Conservation (phyloP, 2,113 vertebrate genomes). For the Marmota monax region DNA sequence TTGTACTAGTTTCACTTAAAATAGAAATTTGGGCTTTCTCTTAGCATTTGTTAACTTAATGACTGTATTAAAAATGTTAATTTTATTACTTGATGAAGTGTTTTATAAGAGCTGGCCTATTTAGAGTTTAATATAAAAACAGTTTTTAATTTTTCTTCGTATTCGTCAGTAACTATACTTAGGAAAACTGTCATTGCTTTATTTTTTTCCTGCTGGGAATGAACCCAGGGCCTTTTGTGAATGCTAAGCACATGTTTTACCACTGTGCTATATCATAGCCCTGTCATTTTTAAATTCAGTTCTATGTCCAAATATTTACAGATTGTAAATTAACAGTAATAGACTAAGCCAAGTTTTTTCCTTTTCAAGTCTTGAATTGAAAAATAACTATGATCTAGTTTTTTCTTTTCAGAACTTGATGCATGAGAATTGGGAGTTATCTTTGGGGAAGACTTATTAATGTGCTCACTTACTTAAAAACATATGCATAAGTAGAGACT, state of each 20-base stretch:
- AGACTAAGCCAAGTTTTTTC: neutral
- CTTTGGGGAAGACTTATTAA: slow-evolving; percentile 1
- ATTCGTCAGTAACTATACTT: slow-evolving; percentile 26
- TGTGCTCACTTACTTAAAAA: slow-evolving; percentile 30
- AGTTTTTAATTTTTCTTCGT: slow-evolving; percentile 35
- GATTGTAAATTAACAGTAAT: slow-evolving; percentile 43
- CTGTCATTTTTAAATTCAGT: neutral
- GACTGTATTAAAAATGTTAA: slow-evolving; percentile 34
- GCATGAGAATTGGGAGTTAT: slow-evolving; percentile 52
- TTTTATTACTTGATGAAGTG: slow-evolving; percentile 57
- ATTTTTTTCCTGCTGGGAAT: neutral
- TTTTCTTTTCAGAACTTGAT: slow-evolving; percentile 54
- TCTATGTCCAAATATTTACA: slow-evolving; percentile 41
- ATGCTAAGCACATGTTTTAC: neutral
- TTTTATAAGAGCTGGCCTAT: slow-evolving; percentile 43
- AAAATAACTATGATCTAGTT: slow-evolving; percentile 35
- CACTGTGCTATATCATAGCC: too few relatives aligned
- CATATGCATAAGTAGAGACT: slow-evolving; percentile 37
- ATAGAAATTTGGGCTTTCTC: slow-evolving; percentile 51
- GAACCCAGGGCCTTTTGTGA: neutral
- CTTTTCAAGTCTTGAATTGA: slow-evolving; percentile 49
- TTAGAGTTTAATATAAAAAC: slow-evolving; percentile 50
- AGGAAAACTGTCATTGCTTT: neutral
- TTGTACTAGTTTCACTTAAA: neutral
- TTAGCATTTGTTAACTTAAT: slow-evolving; percentile 47